These are phyloP conservation scores for Strix uralensis DNA, from an alignment of 2,113 vertebrate genomes.

Conservation along the genomic window DNA sequence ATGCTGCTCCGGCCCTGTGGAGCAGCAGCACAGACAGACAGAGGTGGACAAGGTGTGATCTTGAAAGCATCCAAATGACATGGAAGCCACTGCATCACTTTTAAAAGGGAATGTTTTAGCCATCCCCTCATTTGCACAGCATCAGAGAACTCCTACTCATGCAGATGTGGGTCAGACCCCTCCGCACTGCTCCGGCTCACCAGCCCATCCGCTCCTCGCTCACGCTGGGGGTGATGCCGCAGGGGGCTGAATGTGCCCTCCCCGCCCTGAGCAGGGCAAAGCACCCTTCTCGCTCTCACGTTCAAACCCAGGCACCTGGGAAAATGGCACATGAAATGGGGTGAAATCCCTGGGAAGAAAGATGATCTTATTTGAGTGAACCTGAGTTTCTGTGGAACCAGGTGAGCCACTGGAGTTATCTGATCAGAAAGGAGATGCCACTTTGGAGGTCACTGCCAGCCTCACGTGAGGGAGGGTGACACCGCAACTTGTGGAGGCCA, in stretches of 20 bases:
- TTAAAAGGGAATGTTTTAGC: neutral
- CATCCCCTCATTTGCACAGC: neutral
- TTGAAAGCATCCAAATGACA: neutral
- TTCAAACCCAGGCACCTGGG: neutral
- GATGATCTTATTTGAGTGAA: neutral
- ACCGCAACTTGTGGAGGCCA: neutral
- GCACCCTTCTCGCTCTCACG: accelerated
- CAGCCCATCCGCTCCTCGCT: neutral
- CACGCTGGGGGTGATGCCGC: accelerated
- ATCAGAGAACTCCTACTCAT: accelerated
- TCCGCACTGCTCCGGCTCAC: accelerated
- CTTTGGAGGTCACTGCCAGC: neutral
- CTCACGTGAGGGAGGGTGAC: neutral
- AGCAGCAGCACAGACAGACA: neutral
- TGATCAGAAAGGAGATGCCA: neutral
- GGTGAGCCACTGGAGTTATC: neutral
- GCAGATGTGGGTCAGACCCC: neutral
- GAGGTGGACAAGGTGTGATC: neutral
- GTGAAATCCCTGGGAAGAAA: neutral
- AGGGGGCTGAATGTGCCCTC: accelerated
- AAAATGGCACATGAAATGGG: neutral
- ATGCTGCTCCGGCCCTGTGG: accelerated
- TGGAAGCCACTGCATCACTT: neutral
- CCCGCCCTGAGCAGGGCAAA: neutral
- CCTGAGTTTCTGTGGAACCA: neutral